Base-by-base conservation (phyloP, 1,140 invertebrate species). In the Sinonovacula constricta region DNA sequence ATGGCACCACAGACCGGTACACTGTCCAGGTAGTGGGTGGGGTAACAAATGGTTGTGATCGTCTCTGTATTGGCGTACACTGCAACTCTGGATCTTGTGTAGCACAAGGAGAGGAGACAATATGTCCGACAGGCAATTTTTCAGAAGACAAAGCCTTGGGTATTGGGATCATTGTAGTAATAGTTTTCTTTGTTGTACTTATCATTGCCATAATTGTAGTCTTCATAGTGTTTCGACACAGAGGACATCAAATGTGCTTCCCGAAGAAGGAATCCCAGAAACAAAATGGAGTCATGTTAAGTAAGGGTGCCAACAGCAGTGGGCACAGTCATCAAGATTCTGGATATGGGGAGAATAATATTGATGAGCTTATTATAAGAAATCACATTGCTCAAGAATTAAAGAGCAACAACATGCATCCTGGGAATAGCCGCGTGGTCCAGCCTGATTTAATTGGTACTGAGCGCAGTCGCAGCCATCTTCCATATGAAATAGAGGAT, bases 371-470 rank as follows among this genome's bases (percentile, higher is more conserved):
- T n/a, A 86, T 89, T 24, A 88, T 89, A 34, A 69, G 90, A 18
- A 89, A 88, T 39, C 91, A 91, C 70, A 86, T 92, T 54, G 95
- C 93, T 0, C 94, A 96, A 78, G 91, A 92, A 60, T 81, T 92
- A 67, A 39, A 66, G 7, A 36, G 71, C 14, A 67, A 80, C 24
- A 63, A 45, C 31, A 10, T 45, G 7, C 28, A 26, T 18, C 28
- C n/a, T 57, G 36, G 28, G 10, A 81, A 69, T 69, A 65, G 79
- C 14, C 66, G 66, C 14, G 30, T 81, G 24, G 54, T 77, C 0
- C 91, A 96, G 54, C 97, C 97, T 0, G 97, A 98, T 90, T 97
- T 98, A 4, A 98, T 98, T 59, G 97, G 97, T 91, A 91, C 96
- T 2, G 96, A 97, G 91, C 95, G 96, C 0, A 94, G 94, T 3